Evolutionary conservation across 2,888 invertebrate genomes (phyloP).

Genomic region (Aspidiotus destructor): DNA sequence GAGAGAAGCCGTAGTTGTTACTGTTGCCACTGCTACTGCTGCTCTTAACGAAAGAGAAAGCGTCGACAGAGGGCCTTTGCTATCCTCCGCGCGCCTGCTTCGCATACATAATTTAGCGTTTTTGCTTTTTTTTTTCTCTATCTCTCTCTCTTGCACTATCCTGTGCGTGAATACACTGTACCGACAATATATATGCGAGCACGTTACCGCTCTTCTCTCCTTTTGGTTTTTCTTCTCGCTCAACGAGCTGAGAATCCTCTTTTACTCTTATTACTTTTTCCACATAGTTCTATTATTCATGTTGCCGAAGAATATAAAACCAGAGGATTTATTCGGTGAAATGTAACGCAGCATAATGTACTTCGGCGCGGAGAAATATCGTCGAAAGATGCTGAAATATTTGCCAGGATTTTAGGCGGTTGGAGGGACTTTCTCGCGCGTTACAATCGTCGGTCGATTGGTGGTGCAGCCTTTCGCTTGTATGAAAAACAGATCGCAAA

Average conservation of each 20-base stretch:
- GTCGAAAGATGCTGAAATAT: slow-evolving; percentile 4
- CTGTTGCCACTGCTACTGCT: slow-evolving; percentile 24
- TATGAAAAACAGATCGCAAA: too few relatives aligned
- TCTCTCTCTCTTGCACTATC: not conserved
- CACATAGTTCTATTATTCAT: slow-evolving; percentile 2
- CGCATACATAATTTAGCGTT: slow-evolving; percentile 32
- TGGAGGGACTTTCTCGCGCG: too few relatives aligned
- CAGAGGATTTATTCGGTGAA: not conserved
- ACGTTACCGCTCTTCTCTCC: not conserved
- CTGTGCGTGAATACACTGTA: not conserved
- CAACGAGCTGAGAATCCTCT: slow-evolving; percentile 4
- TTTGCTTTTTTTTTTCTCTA: slow-evolving; percentile 13
- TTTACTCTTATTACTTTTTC: slow-evolving; percentile 4
- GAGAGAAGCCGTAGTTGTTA: slow-evolving; percentile 20
- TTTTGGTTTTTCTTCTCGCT: not conserved
- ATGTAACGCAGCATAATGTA: not conserved
- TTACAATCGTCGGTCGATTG: too few relatives aligned
- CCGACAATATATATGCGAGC: slow-evolving; percentile 1
- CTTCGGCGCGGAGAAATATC: not conserved
- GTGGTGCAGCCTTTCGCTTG: too few relatives aligned
- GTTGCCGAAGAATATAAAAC: not conserved
- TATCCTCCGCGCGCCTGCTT: slow-evolving; percentile 30
- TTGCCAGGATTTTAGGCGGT: not conserved
- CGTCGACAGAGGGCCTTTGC: slow-evolving; percentile 32
- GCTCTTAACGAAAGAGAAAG: slow-evolving; percentile 30